phyloP scores from a whole-genome alignment of 2,797 vertebrate genomes.

The Diglossa cyanea region DNA sequence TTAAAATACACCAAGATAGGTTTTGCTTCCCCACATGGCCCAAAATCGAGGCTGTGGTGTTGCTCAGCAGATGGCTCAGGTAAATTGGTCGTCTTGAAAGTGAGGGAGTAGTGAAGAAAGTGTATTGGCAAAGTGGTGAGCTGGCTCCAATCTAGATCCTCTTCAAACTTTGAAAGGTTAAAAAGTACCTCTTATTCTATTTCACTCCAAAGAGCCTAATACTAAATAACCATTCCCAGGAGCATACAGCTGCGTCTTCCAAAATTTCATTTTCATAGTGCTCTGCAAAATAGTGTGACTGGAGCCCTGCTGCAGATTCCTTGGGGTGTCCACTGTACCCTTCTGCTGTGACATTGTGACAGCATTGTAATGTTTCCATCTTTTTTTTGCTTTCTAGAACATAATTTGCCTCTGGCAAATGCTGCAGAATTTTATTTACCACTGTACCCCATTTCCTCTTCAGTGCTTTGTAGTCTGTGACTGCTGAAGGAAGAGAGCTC shows the following conservation, averaged over 20 bases:
- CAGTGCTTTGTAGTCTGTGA: slow-evolving; percentile 8
- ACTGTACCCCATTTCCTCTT: slow-evolving; percentile 8
- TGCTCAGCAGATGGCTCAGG: neutral
- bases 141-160: neutral
- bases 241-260: neutral
- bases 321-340: slow-evolving; percentile 12
- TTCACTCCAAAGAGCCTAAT: neutral
- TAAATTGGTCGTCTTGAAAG: neutral
- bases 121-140: neutral
- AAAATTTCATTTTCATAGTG: neutral
- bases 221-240: slow-evolving; percentile 4
- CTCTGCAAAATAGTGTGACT: slow-evolving; percentile 1
- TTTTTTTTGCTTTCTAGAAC: neutral
- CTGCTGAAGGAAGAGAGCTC: slow-evolving; percentile 22
- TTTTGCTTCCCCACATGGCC: neutral
- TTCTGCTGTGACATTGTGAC: slow-evolving; percentile 11
- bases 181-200: neutral
- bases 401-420: slow-evolving; percentile 36
- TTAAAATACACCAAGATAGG: neutral
- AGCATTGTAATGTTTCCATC: neutral
- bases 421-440: slow-evolving; percentile 49
- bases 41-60: neutral
- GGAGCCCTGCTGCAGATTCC: slow-evolving; percentile 12
- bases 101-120: neutral
- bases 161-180: neutral